These are phyloP conservation scores for Aegotheles bennettii DNA, from an alignment of 2,113 vertebrate species.

Conservation along the genomic window DNA sequence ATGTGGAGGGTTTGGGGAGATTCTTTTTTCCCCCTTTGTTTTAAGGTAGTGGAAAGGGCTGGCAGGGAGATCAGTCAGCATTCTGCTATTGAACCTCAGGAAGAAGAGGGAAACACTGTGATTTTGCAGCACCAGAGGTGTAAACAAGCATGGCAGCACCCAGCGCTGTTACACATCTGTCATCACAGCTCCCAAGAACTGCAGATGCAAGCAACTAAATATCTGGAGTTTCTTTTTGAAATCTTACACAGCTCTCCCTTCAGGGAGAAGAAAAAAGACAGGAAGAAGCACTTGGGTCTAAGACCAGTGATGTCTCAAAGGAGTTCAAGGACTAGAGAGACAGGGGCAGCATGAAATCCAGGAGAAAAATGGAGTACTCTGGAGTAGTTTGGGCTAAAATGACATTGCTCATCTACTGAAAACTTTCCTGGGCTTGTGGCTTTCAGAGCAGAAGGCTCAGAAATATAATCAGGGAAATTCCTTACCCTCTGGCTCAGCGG, in stretches of 20 bases:
- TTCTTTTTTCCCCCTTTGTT: no score
- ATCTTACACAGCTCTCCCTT: not conserved
- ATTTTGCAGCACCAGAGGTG: not conserved
- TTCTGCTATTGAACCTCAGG: not conserved
- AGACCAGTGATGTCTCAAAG: not conserved
- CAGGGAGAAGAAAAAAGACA: not conserved
- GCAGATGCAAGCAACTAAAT: not conserved
- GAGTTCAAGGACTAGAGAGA: slow-evolving; percentile 9
- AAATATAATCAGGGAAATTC: not conserved
- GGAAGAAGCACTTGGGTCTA: not conserved
- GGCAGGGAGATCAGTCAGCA: not conserved
- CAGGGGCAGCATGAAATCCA: not conserved
- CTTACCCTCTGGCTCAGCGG: not conserved
- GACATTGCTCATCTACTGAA: not conserved
- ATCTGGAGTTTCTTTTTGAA: not conserved
- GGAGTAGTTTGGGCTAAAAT: not conserved
- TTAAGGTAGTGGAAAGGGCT: not conserved
- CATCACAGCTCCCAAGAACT: not conserved
- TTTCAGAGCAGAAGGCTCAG: not conserved
- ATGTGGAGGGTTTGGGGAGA: not conserved
- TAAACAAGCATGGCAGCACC: not conserved
- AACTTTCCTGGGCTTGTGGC: not conserved
- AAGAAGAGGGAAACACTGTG: not conserved
- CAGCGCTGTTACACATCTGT: not conserved
- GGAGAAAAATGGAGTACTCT: not conserved